These are phyloP conservation scores for Macrochelys suwanniensis DNA, from an alignment of 2,797 vertebrate species.

Conservation along the genomic window DNA sequence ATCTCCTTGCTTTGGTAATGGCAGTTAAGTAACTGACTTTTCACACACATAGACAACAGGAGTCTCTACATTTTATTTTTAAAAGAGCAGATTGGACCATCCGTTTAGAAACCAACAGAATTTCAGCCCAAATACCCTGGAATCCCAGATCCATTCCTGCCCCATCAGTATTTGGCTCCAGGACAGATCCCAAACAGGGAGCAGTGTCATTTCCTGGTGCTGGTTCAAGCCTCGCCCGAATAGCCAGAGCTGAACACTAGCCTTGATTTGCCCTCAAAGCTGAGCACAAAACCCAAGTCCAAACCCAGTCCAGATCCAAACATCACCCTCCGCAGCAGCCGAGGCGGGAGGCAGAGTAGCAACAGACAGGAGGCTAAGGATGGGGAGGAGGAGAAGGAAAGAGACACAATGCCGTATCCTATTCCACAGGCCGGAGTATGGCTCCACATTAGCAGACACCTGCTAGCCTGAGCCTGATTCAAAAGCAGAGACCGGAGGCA, in stretches of 20 bases:
- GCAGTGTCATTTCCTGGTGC: neutral
- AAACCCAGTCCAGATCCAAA: neutral
- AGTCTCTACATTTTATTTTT: no score
- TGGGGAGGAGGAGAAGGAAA: neutral
- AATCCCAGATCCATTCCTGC: neutral
- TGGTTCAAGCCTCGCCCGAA: neutral
- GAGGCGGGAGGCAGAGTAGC: accelerated
- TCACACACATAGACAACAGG: neutral
- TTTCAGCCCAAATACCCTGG: neutral
- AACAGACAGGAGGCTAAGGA: accelerated
- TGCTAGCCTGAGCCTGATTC: neutral
- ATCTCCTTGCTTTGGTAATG: constrained; percentile 76
- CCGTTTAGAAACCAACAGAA: no score
- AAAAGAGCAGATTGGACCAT: no score
- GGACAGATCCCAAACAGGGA: neutral
- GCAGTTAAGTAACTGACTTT: constrained; percentile 63
- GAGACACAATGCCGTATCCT: accelerated
- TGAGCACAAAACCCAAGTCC: neutral
- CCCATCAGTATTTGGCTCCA: neutral
- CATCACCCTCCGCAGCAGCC: neutral
- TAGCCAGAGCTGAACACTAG: neutral
- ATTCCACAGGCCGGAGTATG: accelerated
- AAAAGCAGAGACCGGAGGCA: neutral
- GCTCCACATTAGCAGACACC: neutral
- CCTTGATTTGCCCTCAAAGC: neutral